Conservation (phyloP, 2,113 vertebrate species). For the Microtus ochrogaster region DNA sequence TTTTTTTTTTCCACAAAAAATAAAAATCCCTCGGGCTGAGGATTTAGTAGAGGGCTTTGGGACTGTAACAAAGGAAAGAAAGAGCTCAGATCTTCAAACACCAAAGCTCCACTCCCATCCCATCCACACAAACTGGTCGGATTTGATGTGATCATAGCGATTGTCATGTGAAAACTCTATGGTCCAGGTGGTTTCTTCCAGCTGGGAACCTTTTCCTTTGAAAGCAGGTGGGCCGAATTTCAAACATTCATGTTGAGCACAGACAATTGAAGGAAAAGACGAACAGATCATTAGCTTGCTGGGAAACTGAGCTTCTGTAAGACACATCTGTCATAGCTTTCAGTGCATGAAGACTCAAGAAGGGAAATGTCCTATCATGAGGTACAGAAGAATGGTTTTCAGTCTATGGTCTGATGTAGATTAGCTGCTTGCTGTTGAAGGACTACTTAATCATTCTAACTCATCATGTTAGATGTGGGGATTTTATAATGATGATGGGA, state of each 20-base stretch:
- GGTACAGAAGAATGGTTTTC: conserved; percentile 17
- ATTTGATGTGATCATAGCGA: background rate
- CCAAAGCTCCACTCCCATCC: background rate
- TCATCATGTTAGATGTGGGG: background rate
- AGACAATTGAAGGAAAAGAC: background rate
- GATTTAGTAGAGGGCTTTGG: background rate
- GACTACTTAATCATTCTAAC: background rate
- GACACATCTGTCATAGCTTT: background rate
- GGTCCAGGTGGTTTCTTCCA: background rate
- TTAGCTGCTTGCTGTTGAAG: background rate
- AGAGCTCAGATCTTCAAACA: background rate
- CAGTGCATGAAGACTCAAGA: background rate
- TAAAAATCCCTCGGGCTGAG: background rate
- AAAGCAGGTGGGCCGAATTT: background rate
- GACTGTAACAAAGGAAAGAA: background rate
- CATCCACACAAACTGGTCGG: background rate
- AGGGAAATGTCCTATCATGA: background rate
- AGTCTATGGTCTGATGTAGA: background rate
- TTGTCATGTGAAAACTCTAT: background rate
- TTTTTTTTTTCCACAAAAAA: background rate
- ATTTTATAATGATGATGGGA: background rate
- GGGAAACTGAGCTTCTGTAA: background rate
- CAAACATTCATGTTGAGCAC: background rate
- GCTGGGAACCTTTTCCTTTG: background rate
- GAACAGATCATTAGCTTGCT: conserved; percentile 4